Evolutionary conservation across 2,113 vertebrate genomes (phyloP), one percentile per base, ranked within the genome.

Genomic region (Coreoperca whiteheadi): DNA sequence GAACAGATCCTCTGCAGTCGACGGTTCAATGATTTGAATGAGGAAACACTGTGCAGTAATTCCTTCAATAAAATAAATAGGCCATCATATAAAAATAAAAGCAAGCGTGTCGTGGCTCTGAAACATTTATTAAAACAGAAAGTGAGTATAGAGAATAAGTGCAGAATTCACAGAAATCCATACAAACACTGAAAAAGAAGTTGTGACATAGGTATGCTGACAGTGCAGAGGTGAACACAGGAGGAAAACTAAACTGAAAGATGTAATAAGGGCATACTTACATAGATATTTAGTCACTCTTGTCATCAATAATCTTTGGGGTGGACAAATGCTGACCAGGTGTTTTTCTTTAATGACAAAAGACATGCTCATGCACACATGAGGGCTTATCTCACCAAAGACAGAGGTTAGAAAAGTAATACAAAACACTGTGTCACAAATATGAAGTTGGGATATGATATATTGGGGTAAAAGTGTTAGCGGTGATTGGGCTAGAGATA

Each of bases 301-400:
- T 79, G 25, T 65, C 43, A 87, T 77, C 23, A 21, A 8, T 43
- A 2, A 43, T 65, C 53, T 59, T 72, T 0, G 11, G 10, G 41
- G 11, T n/a, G 14, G n/a, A 4, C 48, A 68, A 79, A 81, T 65
- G 43, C 48, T 82, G 67, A 70, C 59, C 87, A 92, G 64, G 82
- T 89, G 85, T 83, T 83, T 70, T 71, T 28, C 34, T 63, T 59
- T 64, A 25, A 74, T 79, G 50, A 48, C 15, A 37, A 53, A 77
- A 74, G 11, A 37, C 41, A 18, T 51, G 18, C 12, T 1, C 11
- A 30, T 20, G n/a, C 16, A 64, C 39, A 68, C 9, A 41, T n/a
- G 4, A 39, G 25, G 56, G 10, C 5, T 77, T 67, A 69, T 32
- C 15, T 65, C 23, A 50, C 4, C 3, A 56, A 54, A 51, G 51